Base-by-base conservation (phyloP, 2,888 invertebrate genomes). In the Caradrina kadenii region DNA sequence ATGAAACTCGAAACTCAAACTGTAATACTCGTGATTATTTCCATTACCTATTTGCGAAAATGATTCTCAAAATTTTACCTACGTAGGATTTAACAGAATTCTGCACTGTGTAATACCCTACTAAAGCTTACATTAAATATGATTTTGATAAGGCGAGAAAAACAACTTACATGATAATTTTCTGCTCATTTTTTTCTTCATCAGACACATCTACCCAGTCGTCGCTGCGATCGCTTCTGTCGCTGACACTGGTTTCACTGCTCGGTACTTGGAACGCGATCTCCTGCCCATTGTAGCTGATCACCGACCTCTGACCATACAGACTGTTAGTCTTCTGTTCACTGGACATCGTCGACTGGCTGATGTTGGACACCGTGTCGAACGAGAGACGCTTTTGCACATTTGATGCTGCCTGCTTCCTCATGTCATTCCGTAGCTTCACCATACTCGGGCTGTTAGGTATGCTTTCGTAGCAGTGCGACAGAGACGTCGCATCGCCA, bases 191-290 rank as follows among this genome's bases (percentile, higher is more conserved):
- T 79, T 94, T 94, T 76, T 96, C 96, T 79, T 96, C 96, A 86
- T 97, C 97, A 7, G 96, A 96, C 17, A 97, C 93, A 84, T 97
- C 97, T 52, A 97, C 96, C 97, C 97, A 97, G 83, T 97, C 97
- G 76, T 97, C 97, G 76, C 97, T 97, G 21, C 96, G 93, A 81
- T 97, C 97, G 79, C 96, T 96, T 8, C 96, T 92, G 81, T 96
- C 97, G 81, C 96, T 96, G 60, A 94, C 95, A 83, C 97, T 97
- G 35, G 96, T 93, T 84, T 96, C 96, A 81, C 96, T 96, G 77
- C 96, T 96, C 11, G 96, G 96, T 39, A 96, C 96, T 82, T 94
- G 96, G 80, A 95, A 95, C 11, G 94, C 93, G 55, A 96, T 93
- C 87, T 96, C 96, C 69, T 96, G 96, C 0, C 95, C 95, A 63